Base-by-base conservation (phyloP, 2,113 vertebrate species). In the Ia io region DNA sequence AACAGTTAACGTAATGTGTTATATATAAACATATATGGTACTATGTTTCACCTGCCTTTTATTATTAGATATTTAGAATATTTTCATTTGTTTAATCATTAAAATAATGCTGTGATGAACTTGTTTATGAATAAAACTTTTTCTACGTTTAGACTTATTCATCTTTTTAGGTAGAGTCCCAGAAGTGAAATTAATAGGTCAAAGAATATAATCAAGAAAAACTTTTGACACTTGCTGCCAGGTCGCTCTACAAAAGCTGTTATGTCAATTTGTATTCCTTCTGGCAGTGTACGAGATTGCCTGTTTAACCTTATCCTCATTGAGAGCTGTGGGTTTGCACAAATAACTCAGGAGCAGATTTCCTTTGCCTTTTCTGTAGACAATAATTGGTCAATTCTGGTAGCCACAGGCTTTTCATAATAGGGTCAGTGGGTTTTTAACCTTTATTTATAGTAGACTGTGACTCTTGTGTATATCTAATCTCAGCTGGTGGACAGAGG, bases 191-290 rank as follows among this genome's bases (percentile, higher is more conserved):
- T 90, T 83, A 90, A 61, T 83, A 88, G 23, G 12, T 84, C 56
- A 79, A 69, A 90, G 53, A 90, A 8, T 82, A 47, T 94, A 44
- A 71, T 47, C n/a, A 71, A 85, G 90, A 94, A 93, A 85, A 87
- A 74, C 30, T 78, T n/a, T 42, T 92, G 37, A 74, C 61, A 35
- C 35, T 5, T n/a, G 9, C 49, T 93, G 30, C 71, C 40, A 74
- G 35, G 37, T 80, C 83, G 35, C 59, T 84, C 84, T 92, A 42
- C 65, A 51, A 30, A 93, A 95, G 35, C 84, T 79, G 37, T 89
- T 49, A 0, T 88, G 76, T 80, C 20, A 53, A 25, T 76, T 90
- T 71, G 20, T 47, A 40, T 76, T 90, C 42, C 95, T 88, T 79
- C 47, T 84, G 12, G 25, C 37, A 67, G 9, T 76, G 17, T 78